Evolutionary conservation across 2,113 vertebrate species (phyloP), one percentile per base, ranked within the genome.

Genomic region (Ptyas mucosa): DNA sequence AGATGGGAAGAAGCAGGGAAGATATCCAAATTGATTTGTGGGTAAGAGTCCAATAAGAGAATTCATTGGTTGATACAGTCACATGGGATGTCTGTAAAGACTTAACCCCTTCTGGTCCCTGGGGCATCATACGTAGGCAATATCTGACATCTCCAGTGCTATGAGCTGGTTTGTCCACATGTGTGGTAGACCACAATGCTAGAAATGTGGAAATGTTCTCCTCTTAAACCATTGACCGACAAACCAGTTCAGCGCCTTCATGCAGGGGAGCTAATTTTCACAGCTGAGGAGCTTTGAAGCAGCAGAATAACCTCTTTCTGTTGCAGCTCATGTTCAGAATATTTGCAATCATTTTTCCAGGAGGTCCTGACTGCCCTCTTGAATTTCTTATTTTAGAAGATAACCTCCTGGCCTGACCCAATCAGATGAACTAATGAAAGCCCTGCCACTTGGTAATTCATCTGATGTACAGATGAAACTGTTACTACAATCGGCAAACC

Each of bases 331-430:
- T 53, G 61, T 95, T 95, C 1, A 0, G 94, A 64, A 95, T 93
- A n/a, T 88, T 88, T 46, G 24, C 43, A 64, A 26, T 8, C 12
- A 18, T 18, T 24, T 61, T 61, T 14, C 43, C 24, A 49, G 57
- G 49, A 51, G 8, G 51, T 94, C 94, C 52, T 95, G 95, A 95
- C 95, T 97, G 94, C 95, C 96, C 92, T 96, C 57, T 0, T 61
- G 95, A 24, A 0, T 0, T 49, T 49, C 43, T 54, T 93, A 91
- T 51, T 91, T 91, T 86, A 10, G 95, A 90, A 94, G 94, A 95
- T 95, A 92, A 85, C 87, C 94, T 75, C 0, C 0, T 1, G 0
- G 12, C 96, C 57, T 49, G 46, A 93, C 49, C 34, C 85, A 0
- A 0, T 81, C 0, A 3, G 81, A 26, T 89, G 61, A 89, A 51